phyloP scores from a whole-genome alignment of 1,140 invertebrate genomes.

The Goniozus legneri region DNA sequence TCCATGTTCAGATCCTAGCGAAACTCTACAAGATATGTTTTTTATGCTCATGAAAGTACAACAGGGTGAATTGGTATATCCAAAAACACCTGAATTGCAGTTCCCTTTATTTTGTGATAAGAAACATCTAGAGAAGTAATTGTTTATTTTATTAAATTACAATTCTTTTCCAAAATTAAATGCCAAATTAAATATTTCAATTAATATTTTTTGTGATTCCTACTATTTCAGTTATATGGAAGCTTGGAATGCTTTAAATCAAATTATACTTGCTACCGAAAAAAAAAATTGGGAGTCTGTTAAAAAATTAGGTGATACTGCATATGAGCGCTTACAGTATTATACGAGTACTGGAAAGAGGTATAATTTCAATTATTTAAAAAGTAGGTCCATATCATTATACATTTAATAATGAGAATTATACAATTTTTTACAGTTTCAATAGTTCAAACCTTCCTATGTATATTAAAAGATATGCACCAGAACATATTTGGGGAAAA shows the following conservation, averaged over 20 bases:
- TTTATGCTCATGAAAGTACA: constrained; percentile 27
- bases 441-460: constrained; percentile 23
- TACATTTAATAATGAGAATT: too few species aligned
- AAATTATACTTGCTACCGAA: constrained; percentile 14
- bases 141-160: constrained; percentile 9
- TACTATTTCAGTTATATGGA: constrained; percentile 24
- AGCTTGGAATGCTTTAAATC: constrained; percentile 17
- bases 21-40: constrained; percentile 31
- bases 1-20: constrained; percentile 32
- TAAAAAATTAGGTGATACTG: constrained; percentile 16
- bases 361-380: too few species aligned
- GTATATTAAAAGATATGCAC: constrained; percentile 34
- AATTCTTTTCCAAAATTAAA: neutral
- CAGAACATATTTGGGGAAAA: constrained; percentile 40
- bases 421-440: constrained; percentile 19
- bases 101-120: constrained; percentile 41
- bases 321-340: constrained; percentile 12
- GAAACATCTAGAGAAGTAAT: constrained; percentile 31
- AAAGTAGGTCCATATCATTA: too few species aligned
- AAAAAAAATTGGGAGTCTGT: constrained; percentile 34
- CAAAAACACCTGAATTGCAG: constrained; percentile 18
- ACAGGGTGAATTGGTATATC: constrained; percentile 25
- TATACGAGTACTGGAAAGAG: too few species aligned
- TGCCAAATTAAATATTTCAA: neutral
- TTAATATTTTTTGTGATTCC: constrained; percentile 3